Base-by-base conservation (phyloP, 2,888 invertebrate species). In the Drosophila recens region DNA sequence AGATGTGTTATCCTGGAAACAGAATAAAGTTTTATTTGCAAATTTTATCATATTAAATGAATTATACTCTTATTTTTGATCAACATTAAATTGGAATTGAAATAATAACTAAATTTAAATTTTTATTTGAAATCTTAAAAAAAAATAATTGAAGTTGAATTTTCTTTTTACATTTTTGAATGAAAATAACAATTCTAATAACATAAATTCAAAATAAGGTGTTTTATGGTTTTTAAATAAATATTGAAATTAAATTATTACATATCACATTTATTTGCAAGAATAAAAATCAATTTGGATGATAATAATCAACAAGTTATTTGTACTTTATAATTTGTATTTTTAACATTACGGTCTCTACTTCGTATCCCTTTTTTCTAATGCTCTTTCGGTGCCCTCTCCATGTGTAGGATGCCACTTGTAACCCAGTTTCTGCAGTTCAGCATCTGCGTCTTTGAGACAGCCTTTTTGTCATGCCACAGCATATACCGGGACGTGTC, bases 401-500 rank as follows among this genome's bases (percentile, higher is more conserved):
- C 1, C n/a, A 9, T 38, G 20, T 38, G n/a, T 9, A 20, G 27
- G 1, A 10, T 52, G 20, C 6, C n/a, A 34, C 5, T 51, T 10
- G 4, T n/a, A 40, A 42, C 33, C 9, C 40, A 20, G 20, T 42
- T 62, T 43, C 15, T 62, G 13, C 34, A 17, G 23, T 15, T 62
- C 10, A 11, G 10, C 49, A 33, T 5, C 0, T 33, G 42, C n/a
- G n/a, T 36, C 34, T 56, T 59, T 43, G 17, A 33, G 46, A 42
- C 20, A 48, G 49, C 43, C 40, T 61, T 42, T 48, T 58, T 63
- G 48, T 64, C 38, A 45, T 65, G 65, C 62, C 30, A 17, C 33
- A 36, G 11, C 56, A 56, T 30, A 65, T 49, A 61, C n/a, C 36
- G 58, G 61, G 58, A 79, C 77, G 79, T 79, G 80, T 43, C 67